Evolutionary conservation across 2,888 invertebrate genomes (phyloP), one percentile per base, ranked within the genome.

Genomic region (Pandemis heparana): DNA sequence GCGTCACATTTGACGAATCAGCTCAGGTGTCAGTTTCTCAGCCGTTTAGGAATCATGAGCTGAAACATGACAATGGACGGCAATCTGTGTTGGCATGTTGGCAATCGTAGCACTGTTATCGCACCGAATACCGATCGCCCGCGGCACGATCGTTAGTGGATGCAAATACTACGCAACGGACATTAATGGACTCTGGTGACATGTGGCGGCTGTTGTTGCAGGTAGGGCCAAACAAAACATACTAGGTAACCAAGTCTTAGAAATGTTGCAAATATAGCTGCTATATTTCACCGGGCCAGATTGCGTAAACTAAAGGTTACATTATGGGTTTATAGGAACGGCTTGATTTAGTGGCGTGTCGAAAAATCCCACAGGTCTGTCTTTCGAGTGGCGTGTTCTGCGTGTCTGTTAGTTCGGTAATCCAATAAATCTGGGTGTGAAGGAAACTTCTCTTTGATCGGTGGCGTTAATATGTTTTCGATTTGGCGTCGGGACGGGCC

Each of bases 371-470:
- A 68, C 80, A 78, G 78, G 78, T 75, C 76, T 61, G 78, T 75
- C 76, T 77, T 78, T 81, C 81, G 81, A 78, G 65, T 60, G 71
- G 73, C 77, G 71, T 70, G 74, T 77, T 78, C 69, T 72, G 74
- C 68, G 79, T 75, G 80, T 79, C 80, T 78, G 78, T 81, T 79
- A 72, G 73, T 41, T 61, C 41, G 38, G 80, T 81, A 80, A 83
- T 85, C 81, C 77, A 80, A 86, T 88, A 89, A 89, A 88, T 87
- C 84, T 79, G 79, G 75, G 77, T 75, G 79, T 81, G 81, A 84
- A 85, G 87, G 84, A 89, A 85, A 89, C 81, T 85, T 89, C 82
- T 84, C 92, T 92, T 92, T 92, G 92, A 94, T 93, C 92, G 85
- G 88, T 77, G 86, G 87, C 82, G 85, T 89, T 91, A 89, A 93